A percentile compares a stretch with the other conserved stretches of the same genome.
These are phyloP conservation scores for Bambusicola thoracicus DNA, from an alignment of 2,113 vertebrate genomes.

Conservation along the genomic window DNA sequence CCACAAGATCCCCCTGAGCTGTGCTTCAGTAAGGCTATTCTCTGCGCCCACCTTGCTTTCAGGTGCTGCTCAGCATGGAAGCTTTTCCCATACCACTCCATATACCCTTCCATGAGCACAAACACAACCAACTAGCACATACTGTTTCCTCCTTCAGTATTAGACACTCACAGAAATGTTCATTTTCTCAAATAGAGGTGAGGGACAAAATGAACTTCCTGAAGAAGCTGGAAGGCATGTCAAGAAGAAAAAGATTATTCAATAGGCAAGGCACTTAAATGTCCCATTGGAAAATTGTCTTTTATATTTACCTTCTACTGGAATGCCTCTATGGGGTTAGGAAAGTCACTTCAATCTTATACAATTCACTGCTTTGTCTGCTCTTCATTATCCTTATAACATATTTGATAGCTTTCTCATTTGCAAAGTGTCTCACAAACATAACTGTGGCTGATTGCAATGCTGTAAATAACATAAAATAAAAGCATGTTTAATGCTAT, in stretches of 20 bases:
- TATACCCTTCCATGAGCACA: background rate
- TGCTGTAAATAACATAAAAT: background rate
- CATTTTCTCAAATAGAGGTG: fast-evolving
- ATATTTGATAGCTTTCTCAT: background rate
- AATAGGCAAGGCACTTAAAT: background rate
- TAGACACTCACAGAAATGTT: background rate
- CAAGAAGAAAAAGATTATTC: background rate
- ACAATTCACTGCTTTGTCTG: background rate
- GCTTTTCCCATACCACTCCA: background rate
- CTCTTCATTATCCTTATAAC: constrained; percentile 5
- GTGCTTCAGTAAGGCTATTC: background rate
- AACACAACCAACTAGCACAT: background rate
- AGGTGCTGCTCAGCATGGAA: background rate
- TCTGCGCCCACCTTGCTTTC: background rate
- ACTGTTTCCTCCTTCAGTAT: background rate
- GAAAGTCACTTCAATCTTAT: background rate
- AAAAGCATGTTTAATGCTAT: background rate
- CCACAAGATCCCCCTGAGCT: background rate
- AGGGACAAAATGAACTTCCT: background rate
- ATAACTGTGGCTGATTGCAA: background rate
- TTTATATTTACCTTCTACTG: background rate
- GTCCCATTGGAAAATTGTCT: background rate
- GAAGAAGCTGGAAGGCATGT: background rate
- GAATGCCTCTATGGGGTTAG: background rate
- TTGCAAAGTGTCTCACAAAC: background rate